phyloP scores from a whole-genome alignment of 2,888 invertebrate genomes.

The Calameuta pallipes region DNA sequence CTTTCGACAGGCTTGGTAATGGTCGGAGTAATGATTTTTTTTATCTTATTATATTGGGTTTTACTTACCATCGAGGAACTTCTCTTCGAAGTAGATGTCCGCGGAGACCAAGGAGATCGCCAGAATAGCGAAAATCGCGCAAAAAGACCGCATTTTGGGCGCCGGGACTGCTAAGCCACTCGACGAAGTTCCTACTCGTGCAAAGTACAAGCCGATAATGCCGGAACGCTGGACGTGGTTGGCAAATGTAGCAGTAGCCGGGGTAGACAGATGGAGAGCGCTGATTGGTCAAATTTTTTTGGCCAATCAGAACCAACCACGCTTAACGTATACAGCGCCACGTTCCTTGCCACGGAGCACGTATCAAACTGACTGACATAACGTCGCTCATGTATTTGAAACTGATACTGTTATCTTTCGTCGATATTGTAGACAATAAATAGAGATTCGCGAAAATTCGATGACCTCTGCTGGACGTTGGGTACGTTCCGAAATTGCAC shows the following conservation, averaged over 20 bases:
- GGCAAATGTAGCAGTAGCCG: conserved; percentile 57
- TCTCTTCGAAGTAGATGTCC: conserved; percentile 83
- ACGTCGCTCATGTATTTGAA: not conserved
- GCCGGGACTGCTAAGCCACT: conserved; percentile 35
- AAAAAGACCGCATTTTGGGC: conserved; percentile 69
- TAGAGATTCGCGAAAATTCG: not conserved
- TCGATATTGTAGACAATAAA: conserved; percentile 1
- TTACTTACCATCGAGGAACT: conserved; percentile 82
- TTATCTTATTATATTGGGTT: conserved; percentile 13
- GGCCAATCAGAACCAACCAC: conserved; percentile 77
- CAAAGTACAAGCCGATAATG: conserved; percentile 64
- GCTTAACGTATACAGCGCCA: conserved; percentile 68
- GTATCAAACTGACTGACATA: conserved; percentile 19
- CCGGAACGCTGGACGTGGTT: conserved; percentile 31
- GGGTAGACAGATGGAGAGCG: conserved; percentile 77
- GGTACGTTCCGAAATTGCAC: not conserved
- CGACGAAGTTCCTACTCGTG: conserved; percentile 52
- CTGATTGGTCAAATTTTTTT: conserved; percentile 69
- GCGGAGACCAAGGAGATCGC: conserved; percentile 73
- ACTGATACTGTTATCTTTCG: conserved; percentile 4
- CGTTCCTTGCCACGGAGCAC: conserved; percentile 55
- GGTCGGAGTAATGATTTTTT: not conserved
- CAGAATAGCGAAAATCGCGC: conserved; percentile 72
- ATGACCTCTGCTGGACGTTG: not conserved
- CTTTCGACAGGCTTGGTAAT: not conserved